phyloP scores from a whole-genome alignment of 2,888 invertebrate species.

The Microdon myrmicae region DNA sequence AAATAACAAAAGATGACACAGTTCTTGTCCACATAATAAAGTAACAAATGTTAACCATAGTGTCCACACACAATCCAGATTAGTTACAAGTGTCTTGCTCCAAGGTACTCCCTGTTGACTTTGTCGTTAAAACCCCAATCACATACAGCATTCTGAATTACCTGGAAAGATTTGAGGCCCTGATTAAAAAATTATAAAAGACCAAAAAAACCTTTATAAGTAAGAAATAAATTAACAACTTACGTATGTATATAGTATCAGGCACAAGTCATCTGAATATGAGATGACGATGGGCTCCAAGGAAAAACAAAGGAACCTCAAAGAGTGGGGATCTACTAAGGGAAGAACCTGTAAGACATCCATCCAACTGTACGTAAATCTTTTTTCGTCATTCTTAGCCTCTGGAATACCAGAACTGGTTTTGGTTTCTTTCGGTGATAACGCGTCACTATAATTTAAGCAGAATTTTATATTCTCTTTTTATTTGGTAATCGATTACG shows the following conservation, averaged over 20 bases:
- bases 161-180: slow-evolving; percentile 26
- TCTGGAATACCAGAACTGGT: slow-evolving; percentile 20
- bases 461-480: slow-evolving; percentile 1
- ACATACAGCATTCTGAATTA: slow-evolving; percentile 27
- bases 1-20: no score
- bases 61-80: no score
- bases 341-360: background rate
- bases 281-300: slow-evolving; percentile 1
- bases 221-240: slow-evolving; percentile 25
- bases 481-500: slow-evolving; percentile 13
- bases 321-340: slow-evolving; percentile 6
- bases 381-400: no score
- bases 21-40: no score
- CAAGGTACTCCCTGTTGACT: no score
- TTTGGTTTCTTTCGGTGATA: slow-evolving; percentile 12
- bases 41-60: no score
- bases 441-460: slow-evolving; percentile 8
- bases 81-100: no score
- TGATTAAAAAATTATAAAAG: slow-evolving; percentile 11
- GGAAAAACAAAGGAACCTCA: background rate
- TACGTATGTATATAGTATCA: slow-evolving; percentile 3
- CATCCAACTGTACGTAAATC: slow-evolving; percentile 12
- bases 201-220: background rate
- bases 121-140: slow-evolving; percentile 30
- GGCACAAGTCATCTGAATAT: slow-evolving; percentile 18